Evolutionary conservation across 2,888 invertebrate species (phyloP).

Genomic region (Euzetes globulus): DNA sequence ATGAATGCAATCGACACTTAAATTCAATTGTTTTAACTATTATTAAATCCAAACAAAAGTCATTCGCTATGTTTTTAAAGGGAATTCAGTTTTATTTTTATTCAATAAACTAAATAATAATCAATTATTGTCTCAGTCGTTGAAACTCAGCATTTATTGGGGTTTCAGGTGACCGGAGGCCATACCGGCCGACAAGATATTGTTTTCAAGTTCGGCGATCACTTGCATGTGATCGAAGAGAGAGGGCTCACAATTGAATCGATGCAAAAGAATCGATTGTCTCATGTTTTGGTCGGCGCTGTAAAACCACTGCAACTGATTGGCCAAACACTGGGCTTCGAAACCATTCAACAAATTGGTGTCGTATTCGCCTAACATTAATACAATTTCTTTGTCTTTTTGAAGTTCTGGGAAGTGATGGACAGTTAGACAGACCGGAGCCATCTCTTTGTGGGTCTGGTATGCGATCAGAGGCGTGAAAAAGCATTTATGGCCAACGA

Average conservation of each 20-base stretch:
- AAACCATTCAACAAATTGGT: constrained; percentile 45
- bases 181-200: neutral
- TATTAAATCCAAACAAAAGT: neutral
- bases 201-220: constrained; percentile 32
- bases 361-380: constrained; percentile 81
- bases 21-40: neutral
- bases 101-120: neutral
- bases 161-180: no score
- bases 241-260: constrained; percentile 35
- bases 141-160: neutral
- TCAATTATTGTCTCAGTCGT: neutral
- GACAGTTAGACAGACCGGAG: constrained; percentile 74
- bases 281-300: constrained; percentile 22
- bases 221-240: constrained; percentile 34
- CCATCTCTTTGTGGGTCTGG: constrained; percentile 74
- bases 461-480: constrained; percentile 77
- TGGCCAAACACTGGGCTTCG: constrained; percentile 37
- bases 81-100: neutral
- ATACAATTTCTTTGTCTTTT: constrained; percentile 60
- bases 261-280: constrained; percentile 30
- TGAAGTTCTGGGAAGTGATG: constrained; percentile 68
- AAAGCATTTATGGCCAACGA: constrained; percentile 61
- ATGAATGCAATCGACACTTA: constrained; percentile 5
- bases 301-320: constrained; percentile 37
- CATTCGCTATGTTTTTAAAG: neutral